Evolutionary conservation across 92 coral and sea anemone genomes (phyloP).

Genomic region (Palythoa grandiflora): DNA sequence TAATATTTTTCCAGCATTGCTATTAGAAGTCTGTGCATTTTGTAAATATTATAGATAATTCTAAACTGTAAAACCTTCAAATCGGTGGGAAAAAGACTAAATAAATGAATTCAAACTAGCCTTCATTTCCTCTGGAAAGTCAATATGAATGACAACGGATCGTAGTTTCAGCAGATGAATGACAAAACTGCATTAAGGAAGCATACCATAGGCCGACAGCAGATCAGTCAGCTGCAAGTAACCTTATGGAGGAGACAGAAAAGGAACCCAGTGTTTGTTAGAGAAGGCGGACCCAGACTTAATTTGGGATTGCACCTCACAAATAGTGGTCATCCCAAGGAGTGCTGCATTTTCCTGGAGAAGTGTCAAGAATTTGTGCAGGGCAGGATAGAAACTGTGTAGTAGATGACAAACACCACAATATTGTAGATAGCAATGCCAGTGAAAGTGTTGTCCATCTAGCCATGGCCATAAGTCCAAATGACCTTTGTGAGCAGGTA

Average conservation of each 20-base stretch:
- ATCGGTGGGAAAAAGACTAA: no score
- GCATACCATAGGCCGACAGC: constrained; percentile 18
- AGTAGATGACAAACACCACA: constrained; percentile 57
- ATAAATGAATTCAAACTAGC: constrained; percentile 14
- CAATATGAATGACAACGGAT: not conserved
- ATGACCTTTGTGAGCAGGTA: constrained; percentile 58
- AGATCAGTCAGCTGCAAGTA: constrained; percentile 26
- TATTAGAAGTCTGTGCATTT: no score
- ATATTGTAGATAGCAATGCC: constrained; percentile 25
- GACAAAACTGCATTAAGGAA: not conserved
- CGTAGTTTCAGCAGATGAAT: constrained; percentile 12
- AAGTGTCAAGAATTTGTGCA: constrained; percentile 50
- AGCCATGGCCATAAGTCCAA: constrained; percentile 63
- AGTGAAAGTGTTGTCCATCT: constrained; percentile 49
- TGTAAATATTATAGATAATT: no score
- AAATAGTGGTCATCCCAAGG: constrained; percentile 46
- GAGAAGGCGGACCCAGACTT: not conserved
- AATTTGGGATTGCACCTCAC: constrained; percentile 34
- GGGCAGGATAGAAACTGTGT: constrained; percentile 47
- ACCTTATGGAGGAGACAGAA: constrained; percentile 1
- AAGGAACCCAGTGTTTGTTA: not conserved
- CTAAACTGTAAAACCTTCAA: no score
- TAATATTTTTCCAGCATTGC: no score
- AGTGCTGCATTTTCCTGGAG: constrained; percentile 43
- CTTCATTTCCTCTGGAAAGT: constrained; percentile 52